Base-by-base conservation (phyloP, 2,888 invertebrate genomes). In the Lysandra coridon region DNA sequence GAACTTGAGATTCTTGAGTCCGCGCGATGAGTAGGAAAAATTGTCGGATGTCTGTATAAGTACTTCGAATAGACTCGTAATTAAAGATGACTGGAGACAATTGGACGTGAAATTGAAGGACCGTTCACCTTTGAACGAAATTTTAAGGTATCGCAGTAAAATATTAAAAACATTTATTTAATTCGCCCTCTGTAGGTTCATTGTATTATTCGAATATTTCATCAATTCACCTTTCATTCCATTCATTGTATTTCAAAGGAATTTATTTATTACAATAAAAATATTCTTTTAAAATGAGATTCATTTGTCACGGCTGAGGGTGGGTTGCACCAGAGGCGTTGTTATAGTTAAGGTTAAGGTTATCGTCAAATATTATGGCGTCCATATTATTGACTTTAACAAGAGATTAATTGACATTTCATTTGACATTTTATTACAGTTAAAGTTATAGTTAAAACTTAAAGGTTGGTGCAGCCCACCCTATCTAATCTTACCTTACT, bases 1-100 rank as follows among this genome's bases (percentile, higher is more conserved):
- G 69, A 80, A 81, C 79, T 81, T 79, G 78, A 80, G 78, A 60
- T 78, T 80, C 79, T 79, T 44, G 78, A 74, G 64, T 49, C 79
- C 62, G 30, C 23, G 74, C 78, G 74, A 74, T 78, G 80, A 79
- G 79, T 79, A 75, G 79, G 79, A 75, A 79, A 79, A 79, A 79
- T 75, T 79, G 74, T 75, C 62, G 49, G 62, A 79, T 33, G 62
- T 74, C 79, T 74, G 23, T 74, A 74, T 79, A 53, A 73, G 73
- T 60, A 57, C 53, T 79, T 73, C 37, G 37, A 78, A 73, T 79
- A 62, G 75, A 62, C 74, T 79, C 62, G 49, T 79, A 79, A 79
- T 75, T 79, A 57, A 23, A 76, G 33, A 6, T 23, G 74, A 53
- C 53, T 53, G 76, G n/a, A 12, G 44, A 49, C 3, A 76, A 76